Base-by-base conservation (phyloP, 2,113 vertebrate genomes). In the Nerophis ophidion region DNA sequence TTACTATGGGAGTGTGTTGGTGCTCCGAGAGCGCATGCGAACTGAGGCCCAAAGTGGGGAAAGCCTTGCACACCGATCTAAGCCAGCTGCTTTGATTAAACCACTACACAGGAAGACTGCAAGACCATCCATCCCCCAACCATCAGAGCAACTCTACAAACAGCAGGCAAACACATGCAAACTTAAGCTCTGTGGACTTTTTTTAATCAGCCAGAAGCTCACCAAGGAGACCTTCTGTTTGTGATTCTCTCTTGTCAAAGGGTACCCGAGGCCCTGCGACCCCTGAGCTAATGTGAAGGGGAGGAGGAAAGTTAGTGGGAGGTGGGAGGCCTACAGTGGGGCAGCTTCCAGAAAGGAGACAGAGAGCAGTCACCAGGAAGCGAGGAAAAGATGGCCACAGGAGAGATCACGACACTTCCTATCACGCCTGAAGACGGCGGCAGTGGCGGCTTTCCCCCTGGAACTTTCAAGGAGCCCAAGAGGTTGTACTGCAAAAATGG, bases 401-500 rank as follows among this genome's bases (percentile, higher is more conserved):
- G 92, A 77, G 89, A 84, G 56, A 92, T 95, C 90, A 92, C 93
- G 70, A 95, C 95, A 16, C 89, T 96, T 68, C 92, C 93, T 46
- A 65, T 89, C 40, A 79, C 89, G 62, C 79, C 93, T 63, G 95
- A 93, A 63, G 93, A 91, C 76, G 86, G 91, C 36, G 84, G 87
- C 61, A 79, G 90, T 55, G 69, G 86, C 45, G 84, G 92, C 48
- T 96, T 96, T 50, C 86, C 94, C 1, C 90, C 94, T 0, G 94
- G 94, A 6, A 89, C 83, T 84, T 97, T 95, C 81, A 97, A 92
- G 86, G 96, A 97, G 9, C 95, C 95, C 69, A 98, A 98, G 66
- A 81, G 94, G 56, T 90, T 99, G 5, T 99, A 99, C 85, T 98
- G 95, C 81, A 98, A 98, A 70, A 99, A 97, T 76, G 96, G 95